phyloP scores from a whole-genome alignment of 2,113 vertebrate genomes.

The Taurulus bubalis region DNA sequence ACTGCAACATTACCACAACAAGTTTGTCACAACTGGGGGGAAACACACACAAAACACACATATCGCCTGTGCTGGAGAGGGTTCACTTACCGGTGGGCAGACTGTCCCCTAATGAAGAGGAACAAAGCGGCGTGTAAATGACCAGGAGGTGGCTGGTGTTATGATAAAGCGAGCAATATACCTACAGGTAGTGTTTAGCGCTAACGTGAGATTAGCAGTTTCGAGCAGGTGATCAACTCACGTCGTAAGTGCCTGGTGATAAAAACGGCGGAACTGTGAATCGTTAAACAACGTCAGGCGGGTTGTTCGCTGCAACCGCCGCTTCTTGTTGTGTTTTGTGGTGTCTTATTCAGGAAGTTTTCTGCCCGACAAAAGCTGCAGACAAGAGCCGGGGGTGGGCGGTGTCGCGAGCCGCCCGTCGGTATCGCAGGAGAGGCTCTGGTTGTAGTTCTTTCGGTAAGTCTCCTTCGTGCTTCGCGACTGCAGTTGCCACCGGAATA shows the following conservation, averaged over 20 bases:
- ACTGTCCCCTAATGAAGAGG: not conserved
- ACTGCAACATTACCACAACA: not conserved
- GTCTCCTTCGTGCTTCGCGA: not conserved
- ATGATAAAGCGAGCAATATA: not conserved
- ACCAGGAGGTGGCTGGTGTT: not conserved
- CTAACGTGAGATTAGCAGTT: constrained; percentile 48
- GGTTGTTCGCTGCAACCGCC: not conserved
- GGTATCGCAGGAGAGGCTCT: constrained; percentile 7
- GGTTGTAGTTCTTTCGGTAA: constrained; percentile 75
- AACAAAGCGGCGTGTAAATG: not conserved
- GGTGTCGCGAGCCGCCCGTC: constrained; percentile 26
- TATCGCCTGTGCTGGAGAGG: not conserved
- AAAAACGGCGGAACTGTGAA: not conserved
- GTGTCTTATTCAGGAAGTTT: constrained; percentile 79
- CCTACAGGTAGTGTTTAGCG: not conserved
- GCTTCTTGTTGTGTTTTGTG: constrained; percentile 44
- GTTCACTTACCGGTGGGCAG: constrained; percentile 7
- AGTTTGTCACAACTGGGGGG: not conserved
- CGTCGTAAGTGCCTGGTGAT: not conserved
- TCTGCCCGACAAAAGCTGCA: constrained; percentile 60
- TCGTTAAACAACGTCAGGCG: not conserved
- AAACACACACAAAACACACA: not conserved
- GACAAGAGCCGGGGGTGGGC: constrained; percentile 45
- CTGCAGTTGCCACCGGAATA: rapidly evolving
- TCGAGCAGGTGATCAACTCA: constrained; percentile 45